These are phyloP conservation scores for Cataglyphis rosenhaueri DNA, from an alignment of 2,888 invertebrate species.

Conservation along the genomic window DNA sequence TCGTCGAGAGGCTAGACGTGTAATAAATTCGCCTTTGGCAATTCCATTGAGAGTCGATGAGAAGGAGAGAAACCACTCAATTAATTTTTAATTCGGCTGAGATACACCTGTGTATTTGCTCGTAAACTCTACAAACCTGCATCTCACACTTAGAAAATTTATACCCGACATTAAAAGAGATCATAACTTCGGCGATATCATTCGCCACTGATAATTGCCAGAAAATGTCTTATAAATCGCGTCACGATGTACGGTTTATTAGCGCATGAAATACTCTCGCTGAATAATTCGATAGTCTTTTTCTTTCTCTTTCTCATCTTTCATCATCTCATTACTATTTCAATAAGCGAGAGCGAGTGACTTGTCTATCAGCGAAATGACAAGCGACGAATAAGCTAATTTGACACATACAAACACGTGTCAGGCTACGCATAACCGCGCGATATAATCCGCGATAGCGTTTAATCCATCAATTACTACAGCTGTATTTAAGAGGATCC, in stretches of 20 bases:
- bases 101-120: conserved; percentile 36
- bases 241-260: conserved; percentile 21
- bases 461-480: conserved; percentile 47
- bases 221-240: conserved; percentile 34
- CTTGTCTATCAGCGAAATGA: conserved; percentile 9
- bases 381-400: conserved; percentile 10
- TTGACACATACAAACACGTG: conserved; percentile 5
- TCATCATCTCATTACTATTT: background rate
- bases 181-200: conserved; percentile 7
- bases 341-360: background rate
- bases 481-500: conserved; percentile 30
- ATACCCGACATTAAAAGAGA: conserved; percentile 20
- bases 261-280: background rate
- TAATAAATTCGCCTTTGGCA: background rate
- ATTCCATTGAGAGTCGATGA: background rate
- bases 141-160: conserved; percentile 20
- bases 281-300: background rate
- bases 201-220: conserved; percentile 27
- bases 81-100: conserved; percentile 41
- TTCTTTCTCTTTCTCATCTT: background rate
- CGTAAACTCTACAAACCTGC: conserved; percentile 11
- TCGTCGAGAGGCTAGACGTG: background rate
- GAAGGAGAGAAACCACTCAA: conserved; percentile 9
- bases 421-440: background rate
- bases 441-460: conserved; percentile 22